Conservation (phyloP, 2,888 invertebrate species). For the Metellina segmentata region DNA sequence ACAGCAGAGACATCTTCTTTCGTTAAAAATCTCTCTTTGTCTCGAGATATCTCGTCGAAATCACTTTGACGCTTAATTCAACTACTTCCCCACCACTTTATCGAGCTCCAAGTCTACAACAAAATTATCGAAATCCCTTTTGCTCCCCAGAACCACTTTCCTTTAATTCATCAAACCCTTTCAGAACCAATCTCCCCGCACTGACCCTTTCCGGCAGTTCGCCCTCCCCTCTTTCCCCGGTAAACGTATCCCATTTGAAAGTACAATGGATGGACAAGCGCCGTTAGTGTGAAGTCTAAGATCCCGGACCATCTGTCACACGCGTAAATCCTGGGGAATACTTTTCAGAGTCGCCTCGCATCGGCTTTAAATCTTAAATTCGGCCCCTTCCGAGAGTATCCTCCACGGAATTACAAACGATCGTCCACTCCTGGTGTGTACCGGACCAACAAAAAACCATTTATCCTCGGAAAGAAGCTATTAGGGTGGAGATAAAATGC, state of each 20-base stretch:
- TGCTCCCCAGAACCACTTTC: background rate
- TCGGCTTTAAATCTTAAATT: slow-evolving; percentile 7
- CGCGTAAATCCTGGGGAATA: background rate
- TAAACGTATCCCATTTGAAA: background rate
- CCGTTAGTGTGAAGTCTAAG: background rate
- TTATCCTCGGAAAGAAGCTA: slow-evolving; percentile 7
- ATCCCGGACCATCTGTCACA: background rate
- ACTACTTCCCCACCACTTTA: too few species aligned
- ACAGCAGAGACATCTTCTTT: too few species aligned
- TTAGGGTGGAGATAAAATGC: background rate
- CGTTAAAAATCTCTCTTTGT: too few species aligned
- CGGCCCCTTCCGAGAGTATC: background rate
- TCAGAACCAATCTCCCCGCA: background rate
- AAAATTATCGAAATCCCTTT: background rate
- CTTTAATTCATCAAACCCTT: background rate
- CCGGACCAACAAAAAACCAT: background rate
- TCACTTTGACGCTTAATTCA: background rate
- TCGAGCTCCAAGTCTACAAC: too few species aligned
- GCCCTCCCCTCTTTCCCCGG: background rate
- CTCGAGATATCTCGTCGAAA: background rate
- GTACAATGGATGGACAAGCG: background rate
- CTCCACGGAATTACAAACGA: background rate
- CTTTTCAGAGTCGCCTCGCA: background rate
- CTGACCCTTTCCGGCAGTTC: background rate
- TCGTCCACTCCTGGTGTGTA: background rate